Evolutionary conservation across 2,797 vertebrate species (phyloP).

Genomic region (Pteropus rufus): DNA sequence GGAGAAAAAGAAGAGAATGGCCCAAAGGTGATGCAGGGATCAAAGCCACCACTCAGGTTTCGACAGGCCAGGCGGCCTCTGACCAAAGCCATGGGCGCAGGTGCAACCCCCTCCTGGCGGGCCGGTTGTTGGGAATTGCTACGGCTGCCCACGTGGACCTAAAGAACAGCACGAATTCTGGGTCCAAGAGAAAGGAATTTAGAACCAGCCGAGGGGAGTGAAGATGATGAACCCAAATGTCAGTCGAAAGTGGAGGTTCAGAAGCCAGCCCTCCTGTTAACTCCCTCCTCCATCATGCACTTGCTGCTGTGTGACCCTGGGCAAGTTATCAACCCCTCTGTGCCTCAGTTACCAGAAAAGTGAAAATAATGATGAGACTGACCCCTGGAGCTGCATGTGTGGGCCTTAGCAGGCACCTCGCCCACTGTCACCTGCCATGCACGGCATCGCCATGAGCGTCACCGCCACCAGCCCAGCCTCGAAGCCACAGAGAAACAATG

Average conservation of each 20-base stretch:
- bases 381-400: not conserved
- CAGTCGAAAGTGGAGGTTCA: no score
- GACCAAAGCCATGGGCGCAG: not conserved
- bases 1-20: not conserved
- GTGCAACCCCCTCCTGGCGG: accelerated
- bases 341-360: not conserved
- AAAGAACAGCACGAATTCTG: not conserved
- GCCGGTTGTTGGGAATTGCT: not conserved
- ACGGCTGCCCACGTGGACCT: no score
- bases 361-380: accelerated
- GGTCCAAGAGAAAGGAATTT: not conserved
- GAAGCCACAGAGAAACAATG: not conserved
- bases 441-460: accelerated
- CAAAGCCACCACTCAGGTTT: no score
- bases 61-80: not conserved
- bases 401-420: not conserved
- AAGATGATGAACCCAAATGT: accelerated
- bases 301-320: not conserved
- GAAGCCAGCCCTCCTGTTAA: not conserved
- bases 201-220: not conserved
- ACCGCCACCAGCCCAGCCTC: accelerated
- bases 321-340: no score
- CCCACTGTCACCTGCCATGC: accelerated
- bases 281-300: not conserved
- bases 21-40: no score